These are phyloP conservation scores for Anastrepha obliqua DNA, from an alignment of 1,140 invertebrate genomes.

Conservation along the genomic window DNA sequence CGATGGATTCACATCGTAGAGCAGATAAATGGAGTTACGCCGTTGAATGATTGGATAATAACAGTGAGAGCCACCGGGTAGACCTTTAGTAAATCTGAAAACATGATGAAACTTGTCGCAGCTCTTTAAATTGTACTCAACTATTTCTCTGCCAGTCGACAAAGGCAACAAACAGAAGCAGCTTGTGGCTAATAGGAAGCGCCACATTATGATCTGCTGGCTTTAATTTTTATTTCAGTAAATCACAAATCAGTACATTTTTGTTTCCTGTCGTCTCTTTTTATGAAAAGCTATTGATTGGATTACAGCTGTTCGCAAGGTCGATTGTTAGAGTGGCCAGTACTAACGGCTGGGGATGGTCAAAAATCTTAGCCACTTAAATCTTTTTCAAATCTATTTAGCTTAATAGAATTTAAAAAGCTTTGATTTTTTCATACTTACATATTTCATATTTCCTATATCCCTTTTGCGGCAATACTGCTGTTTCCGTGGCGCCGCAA, in stretches of 20 bases:
- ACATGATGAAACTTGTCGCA: neutral
- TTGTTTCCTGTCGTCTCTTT: no score
- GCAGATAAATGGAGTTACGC: constrained; percentile 65
- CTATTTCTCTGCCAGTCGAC: neutral
- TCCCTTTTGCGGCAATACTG: no score
- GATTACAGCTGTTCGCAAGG: neutral
- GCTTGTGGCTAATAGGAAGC: neutral
- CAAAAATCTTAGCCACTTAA: no score
- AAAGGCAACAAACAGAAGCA: neutral
- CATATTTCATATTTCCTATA: no score
- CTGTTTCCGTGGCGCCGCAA: no score
- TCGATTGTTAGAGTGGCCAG: neutral
- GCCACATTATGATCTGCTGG: neutral
- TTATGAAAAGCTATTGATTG: neutral
- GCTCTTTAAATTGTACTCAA: neutral
- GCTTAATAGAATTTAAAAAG: no score
- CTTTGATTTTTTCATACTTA: no score
- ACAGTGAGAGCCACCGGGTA: constrained; percentile 53
- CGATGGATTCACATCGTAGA: constrained; percentile 95
- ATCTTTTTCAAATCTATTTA: no score
- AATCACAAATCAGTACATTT: neutral
- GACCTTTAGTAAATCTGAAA: neutral
- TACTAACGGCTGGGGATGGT: no score
- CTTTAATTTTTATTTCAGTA: neutral
- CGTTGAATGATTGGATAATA: constrained; percentile 59